Percentiles rank a stretch among this genome's conserved stretches.
Conservation (phyloP, 2,888 invertebrate species). For the Diaphora mendica region DNA sequence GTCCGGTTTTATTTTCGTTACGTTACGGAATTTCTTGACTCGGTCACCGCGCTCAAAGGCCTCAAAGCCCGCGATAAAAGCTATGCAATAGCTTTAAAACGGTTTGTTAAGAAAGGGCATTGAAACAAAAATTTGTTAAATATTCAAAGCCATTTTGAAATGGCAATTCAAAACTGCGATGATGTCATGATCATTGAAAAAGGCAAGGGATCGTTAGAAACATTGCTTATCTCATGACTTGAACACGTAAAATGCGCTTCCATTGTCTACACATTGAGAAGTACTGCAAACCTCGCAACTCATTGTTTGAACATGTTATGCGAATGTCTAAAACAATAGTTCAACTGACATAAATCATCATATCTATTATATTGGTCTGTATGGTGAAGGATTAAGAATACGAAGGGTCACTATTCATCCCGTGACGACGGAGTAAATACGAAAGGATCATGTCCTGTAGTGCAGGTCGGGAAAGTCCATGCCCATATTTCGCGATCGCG, state of each 20-base stretch:
- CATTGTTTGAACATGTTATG: conserved; percentile 14
- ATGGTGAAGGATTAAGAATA: too few relatives aligned
- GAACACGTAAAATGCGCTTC: not conserved
- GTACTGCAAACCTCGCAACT: not conserved
- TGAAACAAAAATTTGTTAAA: too few relatives aligned
- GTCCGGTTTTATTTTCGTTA: too few relatives aligned
- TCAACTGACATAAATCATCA: not conserved
- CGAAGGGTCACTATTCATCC: too few relatives aligned
- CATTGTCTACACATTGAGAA: conserved; percentile 9
- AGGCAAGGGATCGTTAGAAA: not conserved
- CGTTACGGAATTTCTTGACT: too few relatives aligned
- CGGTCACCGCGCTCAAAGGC: too few relatives aligned
- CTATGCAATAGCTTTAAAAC: too few relatives aligned
- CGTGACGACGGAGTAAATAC: not conserved
- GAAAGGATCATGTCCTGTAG: not conserved
- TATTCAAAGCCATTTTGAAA: too few relatives aligned
- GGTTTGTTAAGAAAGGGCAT: too few relatives aligned
- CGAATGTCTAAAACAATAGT: conserved; percentile 2
- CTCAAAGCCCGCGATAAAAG: too few relatives aligned
- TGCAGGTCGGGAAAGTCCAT: not conserved
- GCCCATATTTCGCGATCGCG: too few relatives aligned
- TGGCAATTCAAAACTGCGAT: not conserved
- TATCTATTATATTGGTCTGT: not conserved
- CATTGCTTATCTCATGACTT: conserved; percentile 7
- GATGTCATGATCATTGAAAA: conserved; percentile 6